Conservation (phyloP, 1,140 invertebrate species). For the Babylonia areolata region DNA sequence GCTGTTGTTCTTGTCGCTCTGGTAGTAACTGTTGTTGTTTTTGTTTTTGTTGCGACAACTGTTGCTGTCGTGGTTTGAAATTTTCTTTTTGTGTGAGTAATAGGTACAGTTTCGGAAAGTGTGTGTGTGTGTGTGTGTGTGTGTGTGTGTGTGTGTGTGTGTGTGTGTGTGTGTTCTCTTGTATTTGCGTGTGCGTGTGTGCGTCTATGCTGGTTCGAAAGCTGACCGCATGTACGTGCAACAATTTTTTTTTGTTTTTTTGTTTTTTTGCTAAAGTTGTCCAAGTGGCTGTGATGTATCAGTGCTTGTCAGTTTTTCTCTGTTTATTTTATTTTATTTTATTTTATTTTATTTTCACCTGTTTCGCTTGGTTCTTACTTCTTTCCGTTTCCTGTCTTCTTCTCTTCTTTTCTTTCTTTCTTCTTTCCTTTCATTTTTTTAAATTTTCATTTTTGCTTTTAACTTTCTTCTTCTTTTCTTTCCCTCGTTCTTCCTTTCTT, state of each 20-base stretch:
- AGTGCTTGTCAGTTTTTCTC: too few species aligned
- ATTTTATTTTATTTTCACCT: too few species aligned
- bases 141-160: conserved; percentile 17
- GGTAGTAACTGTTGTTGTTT: background rate
- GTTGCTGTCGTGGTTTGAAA: background rate
- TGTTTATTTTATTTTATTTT: too few species aligned
- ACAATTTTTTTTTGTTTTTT: too few species aligned
- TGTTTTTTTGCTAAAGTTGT: too few species aligned
- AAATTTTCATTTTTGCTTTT: too few species aligned
- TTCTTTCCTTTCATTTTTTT: too few species aligned
- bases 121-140: conserved; percentile 3
- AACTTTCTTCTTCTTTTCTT: too few species aligned
- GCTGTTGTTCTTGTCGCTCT: background rate
- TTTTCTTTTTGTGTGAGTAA: conserved; percentile 19
- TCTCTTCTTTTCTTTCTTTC: background rate
- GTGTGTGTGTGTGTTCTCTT: conserved; percentile 6
- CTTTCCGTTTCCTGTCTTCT: background rate
- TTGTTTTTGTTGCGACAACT: background rate
- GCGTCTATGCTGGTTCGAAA: conserved; percentile 11
- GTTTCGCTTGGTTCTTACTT: too few species aligned
- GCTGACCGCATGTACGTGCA: too few species aligned
- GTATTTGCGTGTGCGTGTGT: background rate
- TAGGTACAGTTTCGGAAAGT: background rate
- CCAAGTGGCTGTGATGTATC: too few species aligned
- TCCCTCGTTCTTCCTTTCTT: too few species aligned